A percentile compares a stretch with the other conserved stretches of the same genome.
These are phyloP conservation scores for Larimichthys crocea DNA, from an alignment of 2,113 vertebrate genomes.

Conservation along the genomic window DNA sequence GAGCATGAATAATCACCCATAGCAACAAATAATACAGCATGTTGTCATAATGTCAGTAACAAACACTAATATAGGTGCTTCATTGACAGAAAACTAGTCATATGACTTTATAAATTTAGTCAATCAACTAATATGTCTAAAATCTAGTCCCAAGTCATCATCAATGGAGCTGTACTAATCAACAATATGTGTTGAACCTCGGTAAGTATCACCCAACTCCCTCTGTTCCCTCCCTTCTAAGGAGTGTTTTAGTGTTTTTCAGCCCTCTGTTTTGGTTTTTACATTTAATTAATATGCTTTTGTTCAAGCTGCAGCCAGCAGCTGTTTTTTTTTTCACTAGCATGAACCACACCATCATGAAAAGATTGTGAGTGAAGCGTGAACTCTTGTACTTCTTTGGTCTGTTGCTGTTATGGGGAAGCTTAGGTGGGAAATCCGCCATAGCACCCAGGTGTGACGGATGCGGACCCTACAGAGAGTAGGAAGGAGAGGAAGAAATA, in stretches of 20 bases:
- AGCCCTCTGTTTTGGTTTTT: too few relatives aligned
- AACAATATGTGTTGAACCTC: not conserved
- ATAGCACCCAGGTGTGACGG: too few relatives aligned
- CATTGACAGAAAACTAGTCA: not conserved
- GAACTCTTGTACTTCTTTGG: too few relatives aligned
- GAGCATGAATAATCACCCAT: slow-evolving; percentile 1
- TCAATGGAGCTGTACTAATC: not conserved
- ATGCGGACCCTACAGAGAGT: too few relatives aligned
- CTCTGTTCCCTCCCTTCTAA: not conserved
- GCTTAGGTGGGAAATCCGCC: too few relatives aligned
- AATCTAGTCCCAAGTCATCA: not conserved
- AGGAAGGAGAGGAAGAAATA: too few relatives aligned
- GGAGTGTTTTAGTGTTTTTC: not conserved
- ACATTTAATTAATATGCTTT: not conserved
- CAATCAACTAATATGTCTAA: not conserved
- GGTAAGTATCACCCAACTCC: not conserved
- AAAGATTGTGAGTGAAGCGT: too few relatives aligned
- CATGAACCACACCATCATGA: too few relatives aligned
- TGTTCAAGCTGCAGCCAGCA: not conserved
- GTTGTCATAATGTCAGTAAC: not conserved
- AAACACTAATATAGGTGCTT: not conserved
- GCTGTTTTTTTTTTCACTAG: not conserved
- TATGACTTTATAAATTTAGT: not conserved
- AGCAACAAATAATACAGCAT: not conserved
- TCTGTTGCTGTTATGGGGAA: too few relatives aligned